Evolutionary conservation across 35 echinoderm and acorn worm species (phyloP).

Genomic region (Patiria miniata): DNA sequence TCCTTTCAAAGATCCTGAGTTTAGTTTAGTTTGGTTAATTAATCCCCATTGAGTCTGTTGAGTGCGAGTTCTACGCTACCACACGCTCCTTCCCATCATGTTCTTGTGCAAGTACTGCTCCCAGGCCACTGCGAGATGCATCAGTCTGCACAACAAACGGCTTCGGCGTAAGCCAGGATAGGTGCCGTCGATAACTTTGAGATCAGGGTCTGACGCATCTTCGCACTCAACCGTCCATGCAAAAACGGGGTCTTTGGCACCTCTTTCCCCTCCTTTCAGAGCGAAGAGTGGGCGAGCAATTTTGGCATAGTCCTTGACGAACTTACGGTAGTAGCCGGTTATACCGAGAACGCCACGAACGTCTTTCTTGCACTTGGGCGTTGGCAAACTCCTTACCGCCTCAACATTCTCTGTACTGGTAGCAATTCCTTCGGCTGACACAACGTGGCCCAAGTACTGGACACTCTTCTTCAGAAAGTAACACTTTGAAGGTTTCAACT

Average conservation of each 20-base stretch:
- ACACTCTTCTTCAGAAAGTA: constrained; percentile 26
- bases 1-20: too few species aligned
- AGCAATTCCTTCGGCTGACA: constrained; percentile 33
- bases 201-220: constrained; percentile 43
- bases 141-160: constrained; percentile 74
- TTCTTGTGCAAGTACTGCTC: constrained; percentile 69
- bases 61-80: too few species aligned
- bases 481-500: constrained; percentile 36
- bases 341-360: constrained; percentile 48
- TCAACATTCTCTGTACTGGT: constrained; percentile 41
- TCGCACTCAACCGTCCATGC: constrained; percentile 57
- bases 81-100: constrained; percentile 40
- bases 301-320: constrained; percentile 39
- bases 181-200: constrained; percentile 34
- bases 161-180: constrained; percentile 52
- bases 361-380: constrained; percentile 21
- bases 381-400: constrained; percentile 43
- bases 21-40: too few species aligned
- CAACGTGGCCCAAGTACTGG: constrained; percentile 52
- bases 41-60: too few species aligned
- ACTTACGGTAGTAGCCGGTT: constrained; percentile 45
- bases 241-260: background rate
- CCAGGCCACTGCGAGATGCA: constrained; percentile 60
- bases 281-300: constrained; percentile 31
- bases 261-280: background rate